A percentile compares a stretch with the other conserved stretches of the same genome.
Evolutionary conservation across 2,113 vertebrate species (phyloP).

Genomic region (Otus sunia): DNA sequence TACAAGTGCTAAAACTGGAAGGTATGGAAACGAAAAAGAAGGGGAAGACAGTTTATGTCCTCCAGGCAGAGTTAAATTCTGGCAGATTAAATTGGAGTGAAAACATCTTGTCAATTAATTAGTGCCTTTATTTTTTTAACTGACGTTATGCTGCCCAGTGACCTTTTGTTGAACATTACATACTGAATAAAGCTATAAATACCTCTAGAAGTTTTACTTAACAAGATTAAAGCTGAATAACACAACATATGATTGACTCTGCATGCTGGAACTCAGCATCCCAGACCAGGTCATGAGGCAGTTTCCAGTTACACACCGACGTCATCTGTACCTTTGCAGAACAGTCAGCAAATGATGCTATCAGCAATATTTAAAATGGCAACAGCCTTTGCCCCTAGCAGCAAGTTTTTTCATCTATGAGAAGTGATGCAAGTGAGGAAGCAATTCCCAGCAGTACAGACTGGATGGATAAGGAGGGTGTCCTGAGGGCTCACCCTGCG

Average conservation of each 20-base stretch:
- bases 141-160: not conserved
- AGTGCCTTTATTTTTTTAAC: slow-evolving; percentile 51
- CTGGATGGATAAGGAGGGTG: not conserved
- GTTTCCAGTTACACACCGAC: slow-evolving; percentile 17
- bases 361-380: not conserved
- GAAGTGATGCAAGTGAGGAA: not conserved
- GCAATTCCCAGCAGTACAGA: not conserved
- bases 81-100: slow-evolving; percentile 35
- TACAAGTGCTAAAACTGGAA: not conserved
- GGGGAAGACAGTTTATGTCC: slow-evolving; percentile 24
- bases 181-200: slow-evolving; percentile 23
- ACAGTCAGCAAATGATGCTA: not conserved
- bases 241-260: not conserved
- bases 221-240: slow-evolving; percentile 26
- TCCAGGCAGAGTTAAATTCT: slow-evolving; percentile 42
- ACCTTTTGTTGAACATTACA: not conserved
- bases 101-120: slow-evolving; percentile 64
- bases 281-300: not conserved
- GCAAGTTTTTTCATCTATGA: not conserved
- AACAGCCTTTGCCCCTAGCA: not conserved
- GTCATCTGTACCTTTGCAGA: not conserved
- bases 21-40: not conserved
- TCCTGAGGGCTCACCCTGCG: not conserved
- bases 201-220: slow-evolving; percentile 10
- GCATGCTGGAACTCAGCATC: not conserved